phyloP scores from a whole-genome alignment of 2,888 invertebrate genomes.

The Drosophila fulvimacula region DNA sequence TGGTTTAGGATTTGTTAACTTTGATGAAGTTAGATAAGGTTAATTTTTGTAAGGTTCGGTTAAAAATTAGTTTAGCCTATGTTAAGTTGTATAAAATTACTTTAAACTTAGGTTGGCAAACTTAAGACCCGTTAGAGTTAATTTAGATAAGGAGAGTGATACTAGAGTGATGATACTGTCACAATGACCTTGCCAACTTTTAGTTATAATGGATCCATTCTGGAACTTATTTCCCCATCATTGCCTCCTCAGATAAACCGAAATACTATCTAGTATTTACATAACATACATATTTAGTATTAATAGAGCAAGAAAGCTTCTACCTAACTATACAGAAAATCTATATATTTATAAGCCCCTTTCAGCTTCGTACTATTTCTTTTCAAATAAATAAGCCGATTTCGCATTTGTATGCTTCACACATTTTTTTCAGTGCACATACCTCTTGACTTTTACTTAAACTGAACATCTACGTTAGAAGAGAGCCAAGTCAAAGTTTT shows the following conservation, averaged over 20 bases:
- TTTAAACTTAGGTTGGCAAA: background rate
- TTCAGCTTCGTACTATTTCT: background rate
- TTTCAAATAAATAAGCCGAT: background rate
- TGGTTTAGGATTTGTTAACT: background rate
- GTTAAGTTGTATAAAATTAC: background rate
- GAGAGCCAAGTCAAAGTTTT: conserved; percentile 16
- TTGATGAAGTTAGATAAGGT: background rate
- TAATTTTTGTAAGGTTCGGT: background rate
- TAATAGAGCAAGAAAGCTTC: background rate
- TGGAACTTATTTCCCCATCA: background rate
- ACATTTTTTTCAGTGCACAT: conserved; percentile 14
- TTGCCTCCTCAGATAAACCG: too few species aligned
- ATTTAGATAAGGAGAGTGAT: background rate
- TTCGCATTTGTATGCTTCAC: background rate
- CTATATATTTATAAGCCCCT: background rate
- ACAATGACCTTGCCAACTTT: background rate
- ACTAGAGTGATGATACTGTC: background rate
- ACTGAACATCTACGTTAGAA: conserved; percentile 28
- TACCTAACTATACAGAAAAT: background rate
- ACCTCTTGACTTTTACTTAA: conserved; percentile 12
- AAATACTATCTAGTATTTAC: too few species aligned
- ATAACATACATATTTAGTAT: too few species aligned
- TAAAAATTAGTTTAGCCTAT: background rate
- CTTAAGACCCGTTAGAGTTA: background rate
- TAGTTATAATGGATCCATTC: background rate